These are phyloP conservation scores for Microcaecilia unicolor DNA, from an alignment of 2,797 vertebrate species.

Conservation along the genomic window DNA sequence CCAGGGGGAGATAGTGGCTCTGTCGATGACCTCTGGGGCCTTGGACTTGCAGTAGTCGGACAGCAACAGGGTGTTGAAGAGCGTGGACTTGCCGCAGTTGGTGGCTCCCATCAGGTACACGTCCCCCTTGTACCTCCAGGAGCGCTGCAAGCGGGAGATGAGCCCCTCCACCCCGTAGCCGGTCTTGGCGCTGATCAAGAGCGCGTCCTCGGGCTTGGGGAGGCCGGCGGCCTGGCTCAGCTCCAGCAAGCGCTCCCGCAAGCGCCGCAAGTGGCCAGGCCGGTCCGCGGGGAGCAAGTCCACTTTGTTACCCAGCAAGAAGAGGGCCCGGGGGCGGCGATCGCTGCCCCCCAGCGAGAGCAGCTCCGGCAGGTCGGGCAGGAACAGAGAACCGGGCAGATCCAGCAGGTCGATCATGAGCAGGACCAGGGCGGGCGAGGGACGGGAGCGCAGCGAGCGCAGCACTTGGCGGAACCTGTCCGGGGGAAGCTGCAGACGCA, in stretches of 20 bases:
- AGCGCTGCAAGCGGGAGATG: constrained; percentile 67
- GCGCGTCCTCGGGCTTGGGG: constrained; percentile 38
- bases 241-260: constrained; percentile 43
- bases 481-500: constrained; percentile 50
- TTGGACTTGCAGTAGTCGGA: constrained; percentile 84
- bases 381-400: constrained; percentile 62
- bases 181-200: constrained; percentile 85
- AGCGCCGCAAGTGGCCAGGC: constrained; percentile 55
- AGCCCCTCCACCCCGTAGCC: constrained; percentile 80
- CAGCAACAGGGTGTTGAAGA: constrained; percentile 78
- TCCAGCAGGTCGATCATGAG: constrained; percentile 77
- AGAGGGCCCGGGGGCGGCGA: constrained; percentile 41
- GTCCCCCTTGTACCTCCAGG: constrained; percentile 77
- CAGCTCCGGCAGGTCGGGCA: constrained; percentile 43
- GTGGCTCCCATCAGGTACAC: constrained; percentile 80
- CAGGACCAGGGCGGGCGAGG: constrained; percentile 64
- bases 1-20: constrained; percentile 84
- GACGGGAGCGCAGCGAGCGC: constrained; percentile 30
- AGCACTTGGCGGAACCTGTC: constrained; percentile 61
- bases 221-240: constrained; percentile 56
- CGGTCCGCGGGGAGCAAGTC: constrained; percentile 72
- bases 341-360: constrained; percentile 50
- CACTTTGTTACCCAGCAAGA: constrained; percentile 80
- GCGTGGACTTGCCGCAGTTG: constrained; percentile 85
- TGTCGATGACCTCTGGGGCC: constrained; percentile 51